Evolutionary conservation across 2,113 vertebrate genomes (phyloP).

Genomic region (Chaetodon auriga): DNA sequence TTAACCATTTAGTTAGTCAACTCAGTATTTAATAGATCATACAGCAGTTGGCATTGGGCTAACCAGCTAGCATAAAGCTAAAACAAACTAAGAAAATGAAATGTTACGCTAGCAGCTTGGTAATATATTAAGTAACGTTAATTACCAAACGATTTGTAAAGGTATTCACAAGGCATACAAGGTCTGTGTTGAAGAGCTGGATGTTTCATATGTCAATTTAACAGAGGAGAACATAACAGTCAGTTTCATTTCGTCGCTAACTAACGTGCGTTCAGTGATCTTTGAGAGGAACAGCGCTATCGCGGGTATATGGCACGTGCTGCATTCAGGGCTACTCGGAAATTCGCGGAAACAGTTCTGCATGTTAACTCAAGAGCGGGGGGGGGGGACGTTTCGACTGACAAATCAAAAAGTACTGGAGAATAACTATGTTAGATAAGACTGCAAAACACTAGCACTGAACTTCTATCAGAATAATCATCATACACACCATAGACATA

Average conservation of each 20-base stretch:
- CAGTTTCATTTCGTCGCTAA: background rate
- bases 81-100: background rate
- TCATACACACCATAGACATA: no score
- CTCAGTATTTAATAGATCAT: background rate
- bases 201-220: background rate
- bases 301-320: background rate
- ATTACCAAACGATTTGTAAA: background rate
- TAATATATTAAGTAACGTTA: background rate
- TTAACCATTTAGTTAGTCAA: background rate
- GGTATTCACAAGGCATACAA: conserved; percentile 8
- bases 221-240: background rate
- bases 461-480: background rate
- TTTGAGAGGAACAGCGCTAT: no score
- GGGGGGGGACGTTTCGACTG: no score
- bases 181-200: background rate
- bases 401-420: background rate
- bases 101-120: background rate
- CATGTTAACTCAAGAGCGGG: background rate
- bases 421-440: background rate
- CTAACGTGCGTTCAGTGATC: no score
- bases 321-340: conserved; percentile 30
- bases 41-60: background rate
- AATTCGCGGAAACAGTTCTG: background rate
- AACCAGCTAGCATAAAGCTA: conserved; percentile 1
- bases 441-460: background rate